These are phyloP conservation scores for Telmatherina bonti DNA, from an alignment of 2,797 vertebrate genomes.

Conservation along the genomic window DNA sequence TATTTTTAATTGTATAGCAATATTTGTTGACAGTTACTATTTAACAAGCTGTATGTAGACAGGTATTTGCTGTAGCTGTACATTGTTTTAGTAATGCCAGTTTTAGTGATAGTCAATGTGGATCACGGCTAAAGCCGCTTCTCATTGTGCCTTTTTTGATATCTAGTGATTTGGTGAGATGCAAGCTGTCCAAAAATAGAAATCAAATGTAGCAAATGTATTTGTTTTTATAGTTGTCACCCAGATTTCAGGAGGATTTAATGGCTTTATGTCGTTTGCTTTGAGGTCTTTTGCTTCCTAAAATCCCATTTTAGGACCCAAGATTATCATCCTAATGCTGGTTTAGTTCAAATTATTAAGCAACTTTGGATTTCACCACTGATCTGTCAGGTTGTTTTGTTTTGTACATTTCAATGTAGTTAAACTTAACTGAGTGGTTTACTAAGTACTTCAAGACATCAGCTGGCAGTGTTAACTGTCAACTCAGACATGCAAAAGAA, in stretches of 20 bases:
- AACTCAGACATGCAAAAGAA: slow-evolving; percentile 19
- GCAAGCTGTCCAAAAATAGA: slow-evolving; percentile 39
- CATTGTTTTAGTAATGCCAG: slow-evolving; percentile 52
- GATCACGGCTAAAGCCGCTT: slow-evolving; percentile 47
- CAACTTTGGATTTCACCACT: slow-evolving; percentile 1
- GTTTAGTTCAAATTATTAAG: slow-evolving; percentile 6
- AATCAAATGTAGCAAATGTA: slow-evolving; percentile 31
- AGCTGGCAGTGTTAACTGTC: slow-evolving; percentile 38
- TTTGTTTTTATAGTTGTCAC: slow-evolving; percentile 42
- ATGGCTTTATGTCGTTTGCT: no score
- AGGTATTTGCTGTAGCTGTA: slow-evolving; percentile 62
- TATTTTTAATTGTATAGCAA: slow-evolving; percentile 57
- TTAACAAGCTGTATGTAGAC: slow-evolving; percentile 67
- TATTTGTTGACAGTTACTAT: slow-evolving; percentile 60
- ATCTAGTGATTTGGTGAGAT: slow-evolving; percentile 34
- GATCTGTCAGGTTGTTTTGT: slow-evolving; percentile 5
- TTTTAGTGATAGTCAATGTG: slow-evolving; percentile 40
- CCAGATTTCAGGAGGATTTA: slow-evolving; percentile 17
- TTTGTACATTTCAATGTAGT: slow-evolving; percentile 25
- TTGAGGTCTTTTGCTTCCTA: slow-evolving; percentile 30
- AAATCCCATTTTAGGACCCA: not conserved
- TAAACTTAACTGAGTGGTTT: slow-evolving; percentile 12
- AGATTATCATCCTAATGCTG: slow-evolving; percentile 13
- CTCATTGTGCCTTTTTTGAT: slow-evolving; percentile 77
- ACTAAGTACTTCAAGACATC: slow-evolving; percentile 30